Evolutionary conservation across 2,113 vertebrate genomes (phyloP), one percentile per base, ranked within the genome.

Genomic region (Hypomesus transpacificus): DNA sequence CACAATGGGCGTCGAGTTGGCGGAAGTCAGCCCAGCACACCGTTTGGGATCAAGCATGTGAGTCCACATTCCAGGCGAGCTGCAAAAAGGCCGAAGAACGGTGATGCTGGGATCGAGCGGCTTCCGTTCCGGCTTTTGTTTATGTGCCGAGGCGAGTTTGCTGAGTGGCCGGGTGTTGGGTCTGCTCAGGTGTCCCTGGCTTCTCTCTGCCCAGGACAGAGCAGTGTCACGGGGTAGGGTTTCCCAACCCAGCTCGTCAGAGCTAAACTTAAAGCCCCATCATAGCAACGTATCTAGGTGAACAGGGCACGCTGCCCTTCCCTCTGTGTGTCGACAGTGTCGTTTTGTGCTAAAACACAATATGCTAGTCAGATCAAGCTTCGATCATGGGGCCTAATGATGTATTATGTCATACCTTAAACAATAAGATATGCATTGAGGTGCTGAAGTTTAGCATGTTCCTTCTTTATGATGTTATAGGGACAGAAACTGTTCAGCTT

Each of bases 251-350:
- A 56, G 63, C 75, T 71, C 65, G 63, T 73, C 68, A 60, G 52
- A 34, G 70, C 78, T 78, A 83, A 78, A 78, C 75, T 75, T 80
- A 80, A 77, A 65, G 52, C 53, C 57, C 24, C 17, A 31, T 17
- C 17, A 22, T 5, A 50, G 54, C 3, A 11, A 20, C 17, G 17
- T 14, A 9, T 18, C 31, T 20, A 50, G 17, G 31, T n/a, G 63
- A 4, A 28, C 13, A 26, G 31, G 34, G 34, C 8, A 14, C 31
- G 17, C 31, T 18, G 26, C 7, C 60, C 24, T 63, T 3, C 17
- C 18, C 13, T 16, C 18, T 34, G 60, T n/a, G 9, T 14, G 9
- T 31, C 39, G 7, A 46, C 7, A 46, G 8, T 46, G 39, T 46
- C 2, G 39, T 46, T 46, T 46, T 34, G 31, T 34, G 31, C 31